phyloP scores from a whole-genome alignment of 2,888 invertebrate genomes.

The Allygus modestus region DNA sequence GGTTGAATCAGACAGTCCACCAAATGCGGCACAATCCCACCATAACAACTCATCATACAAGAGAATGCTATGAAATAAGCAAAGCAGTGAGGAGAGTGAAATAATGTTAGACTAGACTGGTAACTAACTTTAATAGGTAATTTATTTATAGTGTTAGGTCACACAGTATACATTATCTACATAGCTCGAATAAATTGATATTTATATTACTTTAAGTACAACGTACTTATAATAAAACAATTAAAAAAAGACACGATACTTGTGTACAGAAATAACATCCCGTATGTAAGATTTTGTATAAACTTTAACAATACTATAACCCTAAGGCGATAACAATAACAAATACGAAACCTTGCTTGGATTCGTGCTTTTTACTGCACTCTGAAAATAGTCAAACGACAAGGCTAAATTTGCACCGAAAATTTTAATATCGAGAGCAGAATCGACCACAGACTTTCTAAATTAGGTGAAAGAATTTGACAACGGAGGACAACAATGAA shows the following conservation, averaged over 20 bases:
- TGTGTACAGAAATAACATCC: slow-evolving; percentile 64
- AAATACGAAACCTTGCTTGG: slow-evolving; percentile 65
- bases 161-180: slow-evolving; percentile 66
- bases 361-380: slow-evolving; percentile 55
- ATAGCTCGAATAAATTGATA: slow-evolving; percentile 64
- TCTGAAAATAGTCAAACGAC: slow-evolving; percentile 14
- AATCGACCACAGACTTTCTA: slow-evolving; percentile 16
- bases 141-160: slow-evolving; percentile 66
- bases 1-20: no score
- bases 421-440: neutral
- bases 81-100: neutral
- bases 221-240: slow-evolving; percentile 63
- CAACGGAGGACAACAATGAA: slow-evolving; percentile 42
- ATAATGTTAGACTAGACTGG: slow-evolving; percentile 29
- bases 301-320: slow-evolving; percentile 66
- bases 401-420: slow-evolving; percentile 41
- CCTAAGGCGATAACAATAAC: slow-evolving; percentile 66
- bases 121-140: slow-evolving; percentile 64
- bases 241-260: slow-evolving; percentile 64
- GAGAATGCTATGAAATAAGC: neutral
- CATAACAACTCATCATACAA: no score
- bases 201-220: slow-evolving; percentile 65
- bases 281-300: slow-evolving; percentile 65
- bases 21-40: no score
- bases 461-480: neutral